These are phyloP conservation scores for Steatocranus sp. DNA, from an alignment of 2,797 vertebrate genomes.

Conservation along the genomic window DNA sequence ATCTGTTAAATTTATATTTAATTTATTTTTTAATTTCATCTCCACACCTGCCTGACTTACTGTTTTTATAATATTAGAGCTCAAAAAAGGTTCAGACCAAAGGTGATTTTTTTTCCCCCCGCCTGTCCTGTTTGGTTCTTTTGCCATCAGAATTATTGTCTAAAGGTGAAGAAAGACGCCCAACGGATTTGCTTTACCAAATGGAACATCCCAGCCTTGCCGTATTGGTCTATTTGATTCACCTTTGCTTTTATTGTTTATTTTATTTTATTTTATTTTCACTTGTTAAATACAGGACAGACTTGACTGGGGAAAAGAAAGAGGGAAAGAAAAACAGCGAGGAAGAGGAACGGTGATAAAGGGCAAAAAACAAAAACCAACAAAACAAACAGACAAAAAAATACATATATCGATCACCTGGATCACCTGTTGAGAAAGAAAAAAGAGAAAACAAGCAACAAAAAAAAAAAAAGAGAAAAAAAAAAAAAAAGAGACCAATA, in stretches of 20 bases:
- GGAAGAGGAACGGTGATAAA: neutral
- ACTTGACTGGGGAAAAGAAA: neutral
- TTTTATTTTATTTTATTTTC: neutral
- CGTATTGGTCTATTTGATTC: neutral
- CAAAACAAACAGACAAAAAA: neutral
- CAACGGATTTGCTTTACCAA: neutral
- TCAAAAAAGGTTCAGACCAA: neutral
- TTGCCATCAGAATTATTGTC: neutral
- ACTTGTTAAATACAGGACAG: fast-evolving
- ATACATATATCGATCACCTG: neutral
- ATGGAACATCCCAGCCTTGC: neutral
- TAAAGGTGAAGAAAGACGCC: neutral
- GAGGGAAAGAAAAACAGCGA: fast-evolving
- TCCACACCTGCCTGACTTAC: neutral
- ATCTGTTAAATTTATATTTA: neutral
- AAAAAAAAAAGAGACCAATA: neutral
- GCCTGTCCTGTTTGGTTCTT: neutral
- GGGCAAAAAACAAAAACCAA: neutral
- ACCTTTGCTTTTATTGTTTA: neutral
- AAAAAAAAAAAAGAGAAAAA: neutral
- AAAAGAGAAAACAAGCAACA: neutral
- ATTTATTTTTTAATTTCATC: neutral
- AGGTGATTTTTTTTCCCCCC: neutral
- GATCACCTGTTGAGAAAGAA: neutral
- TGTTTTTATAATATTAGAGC: neutral